These are phyloP conservation scores for Anticlea derivata DNA, from an alignment of 2,888 invertebrate genomes.

Conservation along the genomic window DNA sequence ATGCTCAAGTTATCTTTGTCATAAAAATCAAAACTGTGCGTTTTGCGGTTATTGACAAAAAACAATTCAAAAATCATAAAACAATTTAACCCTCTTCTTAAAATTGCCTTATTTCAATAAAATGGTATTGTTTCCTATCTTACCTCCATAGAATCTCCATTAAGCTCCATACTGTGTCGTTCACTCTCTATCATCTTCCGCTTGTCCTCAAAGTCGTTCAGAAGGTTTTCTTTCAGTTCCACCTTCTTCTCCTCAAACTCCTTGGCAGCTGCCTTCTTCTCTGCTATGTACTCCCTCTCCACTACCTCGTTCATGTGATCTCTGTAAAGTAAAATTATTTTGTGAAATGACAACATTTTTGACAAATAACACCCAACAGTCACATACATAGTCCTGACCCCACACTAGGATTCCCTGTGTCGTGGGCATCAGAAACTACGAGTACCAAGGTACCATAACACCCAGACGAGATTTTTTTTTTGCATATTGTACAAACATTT, in stretches of 20 bases:
- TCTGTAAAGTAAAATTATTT: slow-evolving; percentile 52
- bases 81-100: background rate
- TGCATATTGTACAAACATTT: no score
- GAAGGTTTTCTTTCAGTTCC: slow-evolving; percentile 93
- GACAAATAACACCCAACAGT: background rate
- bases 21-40: no score
- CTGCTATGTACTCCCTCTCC: slow-evolving; percentile 93
- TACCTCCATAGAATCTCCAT: slow-evolving; percentile 93
- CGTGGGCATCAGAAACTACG: no score
- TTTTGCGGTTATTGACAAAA: no score
- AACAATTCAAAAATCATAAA: no score
- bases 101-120: background rate
- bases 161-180: slow-evolving; percentile 93
- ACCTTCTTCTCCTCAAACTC: slow-evolving; percentile 98
- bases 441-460: no score
- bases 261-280: slow-evolving; percentile 94
- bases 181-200: slow-evolving; percentile 95
- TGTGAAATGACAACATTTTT: background rate
- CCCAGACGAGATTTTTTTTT: no score
- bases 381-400: no score
- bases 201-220: slow-evolving; percentile 97
- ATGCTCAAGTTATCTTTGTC: no score
- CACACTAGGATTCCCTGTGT: no score
- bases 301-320: slow-evolving; percentile 94
- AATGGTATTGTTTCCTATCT: slow-evolving; percentile 2